Evolutionary conservation across 2,113 vertebrate species (phyloP), one percentile per base, ranked within the genome.

Genomic region (Trogon melanurus): DNA sequence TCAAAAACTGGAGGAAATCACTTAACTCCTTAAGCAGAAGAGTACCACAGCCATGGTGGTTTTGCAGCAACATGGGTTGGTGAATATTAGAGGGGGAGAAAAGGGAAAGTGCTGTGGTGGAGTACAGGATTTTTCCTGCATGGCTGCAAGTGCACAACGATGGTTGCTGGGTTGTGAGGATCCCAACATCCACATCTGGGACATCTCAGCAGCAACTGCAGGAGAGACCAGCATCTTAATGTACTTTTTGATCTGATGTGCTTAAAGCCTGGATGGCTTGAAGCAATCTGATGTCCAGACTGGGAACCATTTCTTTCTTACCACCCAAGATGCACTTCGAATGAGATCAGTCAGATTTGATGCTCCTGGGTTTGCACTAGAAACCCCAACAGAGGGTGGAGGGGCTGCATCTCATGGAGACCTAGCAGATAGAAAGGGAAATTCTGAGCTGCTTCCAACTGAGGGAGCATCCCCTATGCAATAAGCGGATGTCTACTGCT

Each of bases 1-100:
- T 95, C 95, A 88, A 88, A 85, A 88, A 93, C 51, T 7, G 8
- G 73, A 79, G 80, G 73, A 74, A 89, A 87, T 92, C 50, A 72
- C 73, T 93, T 80, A 71, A 60, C 29, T 85, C 47, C 62, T 85
- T 41, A 71, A 83, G 71, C 32, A 67, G 64, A 83, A 88, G 79
- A 71, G 50, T 93, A 38, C 51, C 64, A 84, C 75, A 92, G 61
- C 54, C 60, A 60, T 19, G 73, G 93, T 9, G 75, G 79, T 75
- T 95, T 95, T 92, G 45, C 90, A 92, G 66, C 34, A 91, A 38
- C 45, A 47, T 44, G n/a, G 10, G 45, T 56, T 79, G 72, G 29
- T 88, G 34, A 20, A 25, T 89, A 75, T 85, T 76, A 64, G 60
- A 85, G 50, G 29, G 73, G 11, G 26, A 92, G 70, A 86, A 94